Base-by-base conservation (phyloP, 2,113 vertebrate genomes). In the Tupaia tana region DNA sequence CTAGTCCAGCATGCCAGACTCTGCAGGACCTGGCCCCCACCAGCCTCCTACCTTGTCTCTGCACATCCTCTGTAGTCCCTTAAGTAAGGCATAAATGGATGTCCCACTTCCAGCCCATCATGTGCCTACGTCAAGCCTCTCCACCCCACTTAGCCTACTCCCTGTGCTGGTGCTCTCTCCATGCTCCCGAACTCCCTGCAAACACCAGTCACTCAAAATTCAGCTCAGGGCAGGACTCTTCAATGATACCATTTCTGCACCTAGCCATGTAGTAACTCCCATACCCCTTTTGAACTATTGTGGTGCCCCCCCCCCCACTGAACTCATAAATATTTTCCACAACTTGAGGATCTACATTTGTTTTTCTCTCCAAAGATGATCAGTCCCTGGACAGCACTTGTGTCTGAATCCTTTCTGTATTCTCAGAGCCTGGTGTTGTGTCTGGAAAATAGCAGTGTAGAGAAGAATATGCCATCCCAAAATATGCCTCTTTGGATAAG, bases 21-120 rank as follows among this genome's bases (percentile, higher is more conserved):
- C 25, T 6, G 0, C 5, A 5, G 7, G 9, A 80, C 22, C 4
- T 4, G 1, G 2, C 19, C 20, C 27, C 20, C 1, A 6, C 2
- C 9, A 6, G 22, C 7, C 63, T 73, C 31, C 14, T 22, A 7
- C 70, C 56, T 11, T 4, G 6, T 13, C 24, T 56, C 34, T n/a
- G 12, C 43, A 3, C 0, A 0, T 43, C 18, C 9, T 81, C 20
- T 2, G 2, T 8, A 64, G 31, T 13, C 31, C 1, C 1, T 1
- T 8, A 9, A 0, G 1, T 8, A 9, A 0, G 16, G 77, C 20
- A 0, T 3, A 29, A 12, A 3, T 2, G 10, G 29, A 29, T 0
- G 13, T 16, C 19, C 16, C 22, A 34, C 9, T 22, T 20, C 43
- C 58, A 18, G 34, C 9, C 56, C 29, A 16, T 19, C 27, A 78